A percentile compares a stretch with the other conserved stretches of the same genome.
These are phyloP conservation scores for Pseudomyrmex gracilis DNA, from an alignment of 1,140 invertebrate species.

Conservation along the genomic window DNA sequence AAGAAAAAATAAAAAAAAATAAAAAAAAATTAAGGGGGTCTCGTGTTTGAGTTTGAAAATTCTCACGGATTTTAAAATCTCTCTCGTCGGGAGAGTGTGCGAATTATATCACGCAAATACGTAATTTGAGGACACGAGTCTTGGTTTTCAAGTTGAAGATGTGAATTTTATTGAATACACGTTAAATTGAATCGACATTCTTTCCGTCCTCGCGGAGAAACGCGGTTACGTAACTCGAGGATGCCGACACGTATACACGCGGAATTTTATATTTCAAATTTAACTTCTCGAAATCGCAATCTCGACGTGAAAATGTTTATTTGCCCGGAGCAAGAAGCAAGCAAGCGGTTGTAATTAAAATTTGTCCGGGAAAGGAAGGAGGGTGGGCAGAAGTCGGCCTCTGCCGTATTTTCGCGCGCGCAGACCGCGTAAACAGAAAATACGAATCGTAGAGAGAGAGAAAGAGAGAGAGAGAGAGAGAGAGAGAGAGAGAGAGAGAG, in stretches of 20 bases:
- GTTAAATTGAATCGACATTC: too few species aligned
- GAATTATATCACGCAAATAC: too few species aligned
- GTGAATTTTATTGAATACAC: too few species aligned
- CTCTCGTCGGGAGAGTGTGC: too few species aligned
- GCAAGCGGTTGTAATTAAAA: slow-evolving; percentile 45
- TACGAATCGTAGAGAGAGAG: background rate
- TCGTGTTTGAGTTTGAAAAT: background rate
- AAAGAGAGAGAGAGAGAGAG: background rate
- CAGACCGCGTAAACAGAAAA: background rate
- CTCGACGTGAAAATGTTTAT: slow-evolving; percentile 7
- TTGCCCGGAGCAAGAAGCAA: background rate
- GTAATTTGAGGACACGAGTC: too few species aligned
- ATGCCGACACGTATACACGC: background rate
- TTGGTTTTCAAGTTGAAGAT: too few species aligned
- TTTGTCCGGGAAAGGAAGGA: slow-evolving; percentile 19
- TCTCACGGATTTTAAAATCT: too few species aligned
- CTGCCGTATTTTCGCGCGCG: too few species aligned
- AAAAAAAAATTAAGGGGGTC: too few species aligned
- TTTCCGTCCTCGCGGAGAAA: too few species aligned
- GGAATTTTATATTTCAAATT: background rate
- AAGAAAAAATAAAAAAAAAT: slow-evolving; percentile 5
- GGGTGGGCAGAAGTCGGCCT: too few species aligned
- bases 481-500: background rate
- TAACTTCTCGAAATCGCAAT: slow-evolving; percentile 5
- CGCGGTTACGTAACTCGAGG: too few species aligned